These are phyloP conservation scores for Chorisops tibialis DNA, from an alignment of 2,888 invertebrate genomes.

Conservation along the genomic window DNA sequence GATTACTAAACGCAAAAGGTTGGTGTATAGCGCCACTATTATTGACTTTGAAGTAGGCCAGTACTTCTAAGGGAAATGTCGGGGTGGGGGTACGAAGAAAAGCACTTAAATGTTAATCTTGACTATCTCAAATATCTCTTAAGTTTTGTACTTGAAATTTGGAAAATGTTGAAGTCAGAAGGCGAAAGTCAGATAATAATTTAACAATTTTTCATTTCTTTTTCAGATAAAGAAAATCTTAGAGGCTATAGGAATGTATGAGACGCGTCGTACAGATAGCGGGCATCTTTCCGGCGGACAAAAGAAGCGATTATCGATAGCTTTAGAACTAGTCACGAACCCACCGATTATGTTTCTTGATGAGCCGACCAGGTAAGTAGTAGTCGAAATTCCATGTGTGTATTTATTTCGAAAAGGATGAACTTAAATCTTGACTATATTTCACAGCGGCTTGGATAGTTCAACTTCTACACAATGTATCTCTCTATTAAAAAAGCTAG, in stretches of 20 bases:
- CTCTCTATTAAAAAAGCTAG: constrained; percentile 73
- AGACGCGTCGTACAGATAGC: constrained; percentile 65
- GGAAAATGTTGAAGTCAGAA: no score
- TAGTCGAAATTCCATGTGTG: not conserved
- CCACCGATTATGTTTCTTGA: constrained; percentile 92
- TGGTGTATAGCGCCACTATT: no score
- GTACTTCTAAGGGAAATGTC: no score
- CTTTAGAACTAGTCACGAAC: constrained; percentile 85
- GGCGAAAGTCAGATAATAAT: no score
- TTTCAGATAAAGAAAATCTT: constrained; percentile 76
- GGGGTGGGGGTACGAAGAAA: no score
- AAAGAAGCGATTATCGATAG: constrained; percentile 84
- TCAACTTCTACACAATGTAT: constrained; percentile 81
- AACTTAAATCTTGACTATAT: not conserved
- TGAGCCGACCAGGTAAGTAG: constrained; percentile 82
- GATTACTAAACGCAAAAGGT: no score
- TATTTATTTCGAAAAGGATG: not conserved
- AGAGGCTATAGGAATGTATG: constrained; percentile 68
- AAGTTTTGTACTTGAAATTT: constrained; percentile 30
- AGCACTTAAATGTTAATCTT: no score
- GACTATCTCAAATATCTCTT: no score
- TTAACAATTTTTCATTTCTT: constrained; percentile 34
- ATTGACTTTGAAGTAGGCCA: no score
- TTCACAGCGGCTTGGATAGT: constrained; percentile 71
- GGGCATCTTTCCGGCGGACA: constrained; percentile 82